phyloP scores from a whole-genome alignment of 2,797 vertebrate species.

The Pagetopsis macropterus region DNA sequence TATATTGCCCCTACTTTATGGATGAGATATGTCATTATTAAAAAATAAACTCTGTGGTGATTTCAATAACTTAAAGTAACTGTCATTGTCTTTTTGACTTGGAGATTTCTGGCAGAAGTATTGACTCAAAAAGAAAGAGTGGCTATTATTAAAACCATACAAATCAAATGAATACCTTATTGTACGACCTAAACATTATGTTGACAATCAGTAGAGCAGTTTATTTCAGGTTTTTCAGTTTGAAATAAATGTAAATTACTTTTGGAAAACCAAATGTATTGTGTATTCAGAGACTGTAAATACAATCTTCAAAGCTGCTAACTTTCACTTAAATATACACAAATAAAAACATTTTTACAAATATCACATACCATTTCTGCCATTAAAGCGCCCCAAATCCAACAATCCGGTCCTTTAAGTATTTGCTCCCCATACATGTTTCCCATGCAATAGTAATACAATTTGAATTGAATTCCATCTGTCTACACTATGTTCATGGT shows the following conservation, averaged over 20 bases:
- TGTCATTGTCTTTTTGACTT: constrained; percentile 5
- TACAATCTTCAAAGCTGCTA: not conserved
- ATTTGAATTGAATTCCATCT: no score
- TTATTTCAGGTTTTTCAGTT: not conserved
- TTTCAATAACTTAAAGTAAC: constrained; percentile 38
- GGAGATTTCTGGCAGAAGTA: not conserved
- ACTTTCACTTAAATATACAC: no score
- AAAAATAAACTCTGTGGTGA: constrained; percentile 71
- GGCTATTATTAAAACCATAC: not conserved
- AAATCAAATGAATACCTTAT: constrained; percentile 7
- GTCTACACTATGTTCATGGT: not conserved
- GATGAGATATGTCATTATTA: constrained; percentile 50
- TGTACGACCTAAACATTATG: not conserved
- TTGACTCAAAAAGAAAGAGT: not conserved
- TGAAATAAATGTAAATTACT: not conserved
- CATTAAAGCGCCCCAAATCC: no score
- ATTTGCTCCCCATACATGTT: no score
- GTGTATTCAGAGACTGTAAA: no score
- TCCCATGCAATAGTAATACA: no score
- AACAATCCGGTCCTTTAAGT: no score
- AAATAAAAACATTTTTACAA: no score
- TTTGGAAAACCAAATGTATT: no score
- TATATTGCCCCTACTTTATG: constrained; percentile 63
- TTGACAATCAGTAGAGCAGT: not conserved
- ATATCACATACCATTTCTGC: no score